A percentile compares a stretch with the other conserved stretches of the same genome.
Conservation (phyloP, 1,140 invertebrate genomes). For the Atta cephalotes region DNA sequence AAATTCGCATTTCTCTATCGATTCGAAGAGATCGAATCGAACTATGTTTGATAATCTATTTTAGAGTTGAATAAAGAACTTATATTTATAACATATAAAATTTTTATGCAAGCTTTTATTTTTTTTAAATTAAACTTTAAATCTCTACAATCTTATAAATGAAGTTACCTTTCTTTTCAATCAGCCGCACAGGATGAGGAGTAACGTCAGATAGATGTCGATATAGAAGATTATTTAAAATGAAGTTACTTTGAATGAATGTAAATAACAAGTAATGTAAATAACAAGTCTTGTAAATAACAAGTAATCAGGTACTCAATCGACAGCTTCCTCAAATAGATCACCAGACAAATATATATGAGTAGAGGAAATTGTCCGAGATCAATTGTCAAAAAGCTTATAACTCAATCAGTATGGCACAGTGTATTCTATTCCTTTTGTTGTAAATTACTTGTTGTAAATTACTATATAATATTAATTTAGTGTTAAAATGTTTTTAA, state of each 20-base stretch:
- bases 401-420: too few species aligned
- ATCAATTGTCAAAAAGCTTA: too few species aligned
- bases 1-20: not conserved
- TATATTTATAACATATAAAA: not conserved
- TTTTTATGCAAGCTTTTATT: not conserved
- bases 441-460: too few species aligned
- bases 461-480: too few species aligned
- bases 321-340: not conserved
- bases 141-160: not conserved
- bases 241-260: not conserved
- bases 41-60: not conserved
- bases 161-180: constrained; percentile 53
- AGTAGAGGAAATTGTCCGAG: not conserved
- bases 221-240: constrained; percentile 27
- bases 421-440: too few species aligned
- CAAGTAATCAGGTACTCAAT: not conserved
- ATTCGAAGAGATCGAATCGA: too few species aligned
- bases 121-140: not conserved
- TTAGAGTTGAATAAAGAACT: not conserved
- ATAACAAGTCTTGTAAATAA: not conserved
- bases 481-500: too few species aligned
- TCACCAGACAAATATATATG: not conserved
- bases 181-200: constrained; percentile 48
- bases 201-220: constrained; percentile 49
- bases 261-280: too few species aligned